Conservation (phyloP, 2,888 invertebrate species). For the Magallana nippona region DNA sequence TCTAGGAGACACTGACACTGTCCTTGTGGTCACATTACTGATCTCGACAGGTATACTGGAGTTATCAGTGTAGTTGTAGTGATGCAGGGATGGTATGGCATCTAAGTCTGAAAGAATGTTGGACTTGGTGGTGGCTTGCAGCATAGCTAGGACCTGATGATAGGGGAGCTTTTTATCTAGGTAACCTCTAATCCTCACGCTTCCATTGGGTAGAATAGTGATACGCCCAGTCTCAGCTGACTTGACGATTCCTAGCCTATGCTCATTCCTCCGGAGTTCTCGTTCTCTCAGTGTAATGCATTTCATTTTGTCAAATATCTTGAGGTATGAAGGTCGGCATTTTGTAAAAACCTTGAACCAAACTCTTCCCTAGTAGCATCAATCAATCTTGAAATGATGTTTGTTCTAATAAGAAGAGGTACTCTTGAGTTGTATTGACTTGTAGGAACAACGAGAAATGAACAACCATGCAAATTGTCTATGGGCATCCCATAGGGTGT, state of each 20-base stretch:
- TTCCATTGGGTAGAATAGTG: no score
- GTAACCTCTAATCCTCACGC: no score
- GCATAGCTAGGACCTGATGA: background rate
- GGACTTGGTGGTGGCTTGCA: background rate
- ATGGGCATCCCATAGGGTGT: background rate
- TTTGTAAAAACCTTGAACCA: conserved; percentile 1
- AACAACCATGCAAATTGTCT: background rate
- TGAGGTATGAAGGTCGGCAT: background rate
- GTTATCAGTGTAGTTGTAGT: background rate
- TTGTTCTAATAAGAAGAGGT: conserved; percentile 37
- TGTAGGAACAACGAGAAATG: conserved; percentile 37
- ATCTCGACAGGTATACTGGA: no score
- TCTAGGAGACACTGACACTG: no score
- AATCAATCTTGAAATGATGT: conserved; percentile 25
- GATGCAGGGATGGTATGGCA: background rate
- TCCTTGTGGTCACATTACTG: no score
- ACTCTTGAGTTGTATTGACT: conserved; percentile 24
- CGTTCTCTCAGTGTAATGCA: background rate
- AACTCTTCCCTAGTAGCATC: background rate
- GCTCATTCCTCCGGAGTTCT: no score
- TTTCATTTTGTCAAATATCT: background rate
- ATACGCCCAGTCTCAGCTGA: no score
- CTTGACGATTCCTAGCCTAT: no score
- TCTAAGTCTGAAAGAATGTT: background rate
- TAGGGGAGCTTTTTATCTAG: no score